Percentiles rank a stretch among this genome's conserved stretches.
Conservation (phyloP, 2,888 invertebrate genomes). For the Mythimna pallens region DNA sequence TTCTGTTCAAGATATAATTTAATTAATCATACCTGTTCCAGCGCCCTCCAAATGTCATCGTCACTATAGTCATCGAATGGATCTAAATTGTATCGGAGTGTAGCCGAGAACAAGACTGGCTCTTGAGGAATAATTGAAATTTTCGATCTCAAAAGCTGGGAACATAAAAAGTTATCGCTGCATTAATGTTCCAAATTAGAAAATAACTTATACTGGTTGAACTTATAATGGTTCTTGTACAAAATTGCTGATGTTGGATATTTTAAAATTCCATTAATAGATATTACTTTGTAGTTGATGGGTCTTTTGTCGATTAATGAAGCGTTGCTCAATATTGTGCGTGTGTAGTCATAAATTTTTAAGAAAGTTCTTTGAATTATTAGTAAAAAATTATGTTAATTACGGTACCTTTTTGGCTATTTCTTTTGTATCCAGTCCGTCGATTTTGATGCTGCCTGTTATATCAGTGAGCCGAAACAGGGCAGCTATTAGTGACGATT, state of each 20-base stretch:
- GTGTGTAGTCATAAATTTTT: not conserved
- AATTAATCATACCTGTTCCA: conserved; percentile 88
- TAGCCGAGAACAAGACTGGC: conserved; percentile 92
- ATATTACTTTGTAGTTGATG: conserved; percentile 20
- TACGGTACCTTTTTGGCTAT: conserved; percentile 91
- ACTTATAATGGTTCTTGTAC: conserved; percentile 15
- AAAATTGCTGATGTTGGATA: conserved; percentile 12
- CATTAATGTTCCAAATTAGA: conserved; percentile 48
- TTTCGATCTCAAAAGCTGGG: conserved; percentile 90
- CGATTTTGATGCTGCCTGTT: conserved; percentile 93
- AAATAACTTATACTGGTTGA: conserved; percentile 16
- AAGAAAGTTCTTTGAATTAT: not conserved
- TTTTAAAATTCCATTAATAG: conserved; percentile 27
- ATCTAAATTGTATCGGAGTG: conserved; percentile 93
- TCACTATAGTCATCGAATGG: conserved; percentile 92
- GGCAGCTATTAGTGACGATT: conserved; percentile 94
- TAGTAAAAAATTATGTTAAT: not conserved
- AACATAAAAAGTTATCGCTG: conserved; percentile 66
- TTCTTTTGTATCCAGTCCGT: conserved; percentile 91
- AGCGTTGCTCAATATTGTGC: not conserved
- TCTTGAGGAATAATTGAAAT: conserved; percentile 94
- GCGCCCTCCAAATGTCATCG: conserved; percentile 92
- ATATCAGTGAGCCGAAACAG: conserved; percentile 94
- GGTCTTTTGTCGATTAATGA: conserved; percentile 10
- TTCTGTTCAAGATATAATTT: conserved; percentile 20